Evolutionary conservation across 2,113 vertebrate species (phyloP), one percentile per base, ranked within the genome.

Genomic region (Nothoprocta pentlandii): DNA sequence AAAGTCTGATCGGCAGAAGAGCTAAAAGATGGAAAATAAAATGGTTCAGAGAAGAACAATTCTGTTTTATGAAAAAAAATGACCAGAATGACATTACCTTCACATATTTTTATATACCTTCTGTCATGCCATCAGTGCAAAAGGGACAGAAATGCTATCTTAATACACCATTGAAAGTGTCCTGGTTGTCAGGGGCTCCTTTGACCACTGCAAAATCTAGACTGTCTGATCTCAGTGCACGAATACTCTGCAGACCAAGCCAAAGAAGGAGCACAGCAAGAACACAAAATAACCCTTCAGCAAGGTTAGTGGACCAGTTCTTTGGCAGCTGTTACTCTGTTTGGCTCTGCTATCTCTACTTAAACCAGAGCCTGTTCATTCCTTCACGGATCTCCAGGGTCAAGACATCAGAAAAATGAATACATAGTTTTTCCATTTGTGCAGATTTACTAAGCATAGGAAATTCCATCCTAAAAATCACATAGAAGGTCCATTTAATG

Each of bases 1-100:
- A 96, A 96, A 94, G 94, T 90, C 93, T 95, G 94, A 97, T 95
- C 94, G 94, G 68, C 54, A 39, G 3, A 87, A 94, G 74, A 96
- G 80, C 16, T 41, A 83, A 80, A 64, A 93, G 87, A 87, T 47
- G 1, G 87, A 92, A 94, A 94, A 91, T 80, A 80, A 86, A 94
- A 88, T 87, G 34, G 61, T n/a, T 91, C n/a, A 92, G 39, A 90
- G 69, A 46, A 92, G 94, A 61, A 74, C 59, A 93, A 67, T 90
- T 94, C 74, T 92, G 54, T 17, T 86, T 92, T 68, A 82, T 78
- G 71, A 94, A 95, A 95, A 92, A 92, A 4, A 34, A 79, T 39
- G 82, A 74, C 58, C 67, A 85, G 93, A 93, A 93, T 94, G 91
- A 69, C 91, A 83, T 56, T 64, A 85, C 9, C 95, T 91, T 68